Conservation (phyloP, 2,888 invertebrate genomes). For the Zaprionus obscuricornis region DNA sequence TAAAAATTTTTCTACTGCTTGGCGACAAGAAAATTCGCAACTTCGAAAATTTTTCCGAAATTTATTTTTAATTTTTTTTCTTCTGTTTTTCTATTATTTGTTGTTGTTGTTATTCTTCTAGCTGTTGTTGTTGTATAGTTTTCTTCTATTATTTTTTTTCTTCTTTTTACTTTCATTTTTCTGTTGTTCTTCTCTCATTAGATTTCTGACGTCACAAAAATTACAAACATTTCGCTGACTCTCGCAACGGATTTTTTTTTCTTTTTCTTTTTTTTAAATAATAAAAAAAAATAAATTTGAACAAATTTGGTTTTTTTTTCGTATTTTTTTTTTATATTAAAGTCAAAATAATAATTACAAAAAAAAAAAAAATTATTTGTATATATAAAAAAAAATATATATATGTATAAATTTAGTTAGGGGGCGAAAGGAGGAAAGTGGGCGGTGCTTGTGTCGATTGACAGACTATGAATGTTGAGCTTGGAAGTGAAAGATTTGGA, state of each 20-base stretch:
- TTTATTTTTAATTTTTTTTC: constrained; percentile 9
- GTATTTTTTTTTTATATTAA: no score
- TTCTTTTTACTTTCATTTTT: constrained; percentile 36
- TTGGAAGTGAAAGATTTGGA: background rate
- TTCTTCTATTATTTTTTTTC: constrained; percentile 11
- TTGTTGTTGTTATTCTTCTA: constrained; percentile 26
- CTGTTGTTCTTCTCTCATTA: constrained; percentile 50
- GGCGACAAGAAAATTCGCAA: no score
- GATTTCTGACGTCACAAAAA: constrained; percentile 83
- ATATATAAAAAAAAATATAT: no score
- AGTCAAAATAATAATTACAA: constrained; percentile 34
- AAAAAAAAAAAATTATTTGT: background rate
- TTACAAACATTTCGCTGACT: constrained; percentile 74
- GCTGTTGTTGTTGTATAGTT: constrained; percentile 13
- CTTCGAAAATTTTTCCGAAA: no score
- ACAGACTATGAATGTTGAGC: background rate
- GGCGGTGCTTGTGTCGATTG: background rate
- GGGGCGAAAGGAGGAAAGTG: no score
- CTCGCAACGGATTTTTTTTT: constrained; percentile 83
- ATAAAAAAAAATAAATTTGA: constrained; percentile 39
- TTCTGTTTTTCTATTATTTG: constrained; percentile 7
- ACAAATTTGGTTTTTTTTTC: constrained; percentile 59
- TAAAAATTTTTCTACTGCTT: no score
- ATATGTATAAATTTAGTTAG: no score
- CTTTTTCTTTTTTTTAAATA: no score